Evolutionary conservation across 2,797 vertebrate genomes (phyloP), one percentile per base, ranked within the genome.

Genomic region (Tragelaphus eurycerus): DNA sequence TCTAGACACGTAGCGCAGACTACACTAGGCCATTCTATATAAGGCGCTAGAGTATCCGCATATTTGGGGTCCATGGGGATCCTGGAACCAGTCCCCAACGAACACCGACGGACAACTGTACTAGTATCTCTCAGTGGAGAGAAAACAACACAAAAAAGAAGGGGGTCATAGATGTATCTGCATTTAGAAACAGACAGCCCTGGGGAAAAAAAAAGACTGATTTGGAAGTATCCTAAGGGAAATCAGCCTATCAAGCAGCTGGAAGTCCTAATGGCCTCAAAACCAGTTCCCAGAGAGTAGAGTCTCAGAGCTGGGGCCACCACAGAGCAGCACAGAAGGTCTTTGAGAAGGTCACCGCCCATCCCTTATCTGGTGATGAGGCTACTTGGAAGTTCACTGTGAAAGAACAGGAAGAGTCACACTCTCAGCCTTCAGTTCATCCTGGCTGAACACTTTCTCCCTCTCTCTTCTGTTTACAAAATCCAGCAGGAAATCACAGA

Each of bases 191-290:
- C 92, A 90, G 67, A 64, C 31, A 21, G 6, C 25, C 90, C 96
- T 89, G 95, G 93, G 64, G 38, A 2, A 43, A 5, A 71, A 71
- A 90, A 96, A 96, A 57, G 90, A 78, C 95, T 52, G 86, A 64
- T 57, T 31, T 90, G 96, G 96, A 95, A 85, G 43, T 64, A n/a
- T 85, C 90, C 92, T 95, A 93, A 89, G 88, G 90, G 88, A 95
- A 97, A 96, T 93, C 71, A 87, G 89, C 83, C 92, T 95, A 83
- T 96, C 89, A 43, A 76, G 79, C 92, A 98, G 93, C 95, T 97
- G 52, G 82, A 97, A 95, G 86, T 86, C 92, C 96, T 96, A 91
- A 94, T 87, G 96, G 85, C 83, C 95, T 98, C 92, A 78, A 71
- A 97, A 91, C 48, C 82, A 92, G 76, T 95, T 98, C 95, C 94